Conservation (phyloP, 2,113 vertebrate species). For the Glaucomys volans region DNA sequence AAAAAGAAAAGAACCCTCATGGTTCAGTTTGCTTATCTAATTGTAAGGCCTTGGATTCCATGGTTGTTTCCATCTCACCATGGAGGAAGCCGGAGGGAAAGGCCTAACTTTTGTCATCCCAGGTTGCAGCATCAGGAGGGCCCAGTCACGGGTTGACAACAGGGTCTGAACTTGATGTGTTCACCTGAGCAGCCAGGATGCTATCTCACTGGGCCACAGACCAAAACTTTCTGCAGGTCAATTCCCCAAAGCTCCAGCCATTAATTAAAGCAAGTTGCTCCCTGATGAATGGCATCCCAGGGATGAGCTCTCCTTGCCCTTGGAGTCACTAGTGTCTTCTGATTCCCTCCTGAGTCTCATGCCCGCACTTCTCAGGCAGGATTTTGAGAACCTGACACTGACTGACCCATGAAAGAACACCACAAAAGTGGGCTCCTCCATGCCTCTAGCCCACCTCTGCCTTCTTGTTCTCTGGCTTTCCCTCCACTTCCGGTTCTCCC, state of each 20-base stretch:
- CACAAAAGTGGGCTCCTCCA: accelerated
- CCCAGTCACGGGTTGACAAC: neutral
- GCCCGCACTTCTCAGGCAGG: neutral
- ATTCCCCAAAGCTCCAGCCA: neutral
- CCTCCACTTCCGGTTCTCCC: neutral
- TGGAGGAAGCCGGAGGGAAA: neutral
- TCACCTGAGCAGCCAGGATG: neutral
- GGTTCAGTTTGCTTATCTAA: neutral
- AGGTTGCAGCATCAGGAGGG: neutral
- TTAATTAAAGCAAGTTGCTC: neutral
- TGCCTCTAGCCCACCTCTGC: too few species aligned
- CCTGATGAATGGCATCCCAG: too few species aligned
- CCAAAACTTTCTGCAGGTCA: neutral
- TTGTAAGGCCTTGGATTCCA: neutral
- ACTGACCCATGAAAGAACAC: neutral
- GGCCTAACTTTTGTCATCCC: neutral
- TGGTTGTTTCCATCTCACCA: neutral
- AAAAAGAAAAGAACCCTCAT: neutral
- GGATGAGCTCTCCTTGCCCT: neutral
- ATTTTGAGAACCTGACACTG: neutral
- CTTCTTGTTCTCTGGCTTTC: neutral
- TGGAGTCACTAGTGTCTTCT: neutral
- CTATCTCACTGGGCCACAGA: neutral
- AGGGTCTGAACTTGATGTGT: neutral
- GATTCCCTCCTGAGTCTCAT: neutral